Percentiles rank a stretch among this genome's conserved stretches.
These are phyloP conservation scores for Orius laevigatus DNA, from an alignment of 1,140 invertebrate genomes.

Conservation along the genomic window DNA sequence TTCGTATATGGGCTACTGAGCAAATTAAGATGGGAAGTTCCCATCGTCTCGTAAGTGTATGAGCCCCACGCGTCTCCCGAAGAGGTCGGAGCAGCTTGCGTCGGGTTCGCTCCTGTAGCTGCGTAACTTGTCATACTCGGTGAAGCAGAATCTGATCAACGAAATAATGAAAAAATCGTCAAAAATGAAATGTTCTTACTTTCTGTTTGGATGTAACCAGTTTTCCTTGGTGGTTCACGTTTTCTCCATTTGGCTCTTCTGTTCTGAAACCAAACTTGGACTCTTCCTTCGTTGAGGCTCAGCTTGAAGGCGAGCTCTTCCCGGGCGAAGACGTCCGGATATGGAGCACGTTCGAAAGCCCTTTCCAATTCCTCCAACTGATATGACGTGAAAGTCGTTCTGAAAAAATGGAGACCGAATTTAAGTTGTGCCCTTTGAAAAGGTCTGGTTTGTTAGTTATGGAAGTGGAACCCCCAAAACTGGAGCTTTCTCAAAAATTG, in stretches of 20 bases:
- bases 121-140: slow-evolving; percentile 15
- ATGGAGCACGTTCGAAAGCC: slow-evolving; percentile 86
- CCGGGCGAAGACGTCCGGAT: slow-evolving; percentile 90
- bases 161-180: slow-evolving; percentile 22
- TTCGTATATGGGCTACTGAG: slow-evolving; percentile 47
- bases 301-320: slow-evolving; percentile 85
- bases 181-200: background rate
- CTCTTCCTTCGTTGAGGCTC: slow-evolving; percentile 78
- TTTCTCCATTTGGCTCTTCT: slow-evolving; percentile 95
- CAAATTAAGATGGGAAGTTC: slow-evolving; percentile 43
- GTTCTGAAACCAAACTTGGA: slow-evolving; percentile 92
- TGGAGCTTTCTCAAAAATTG: too few relatives aligned
- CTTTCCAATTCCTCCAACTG: slow-evolving; percentile 88
- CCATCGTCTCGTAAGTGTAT: slow-evolving; percentile 40
- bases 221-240: slow-evolving; percentile 89
- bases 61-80: slow-evolving; percentile 46
- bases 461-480: too few relatives aligned
- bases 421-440: too few relatives aligned
- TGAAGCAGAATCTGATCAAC: slow-evolving; percentile 22
- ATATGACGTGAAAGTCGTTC: slow-evolving; percentile 91
- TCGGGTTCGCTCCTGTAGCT: slow-evolving; percentile 27
- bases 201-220: slow-evolving; percentile 48
- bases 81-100: slow-evolving; percentile 32
- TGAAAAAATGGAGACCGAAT: too few relatives aligned
- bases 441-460: too few relatives aligned